Evolutionary conservation across 23 tunicate genomes (phyloP).

Genomic region (Halocynthia roretzi): DNA sequence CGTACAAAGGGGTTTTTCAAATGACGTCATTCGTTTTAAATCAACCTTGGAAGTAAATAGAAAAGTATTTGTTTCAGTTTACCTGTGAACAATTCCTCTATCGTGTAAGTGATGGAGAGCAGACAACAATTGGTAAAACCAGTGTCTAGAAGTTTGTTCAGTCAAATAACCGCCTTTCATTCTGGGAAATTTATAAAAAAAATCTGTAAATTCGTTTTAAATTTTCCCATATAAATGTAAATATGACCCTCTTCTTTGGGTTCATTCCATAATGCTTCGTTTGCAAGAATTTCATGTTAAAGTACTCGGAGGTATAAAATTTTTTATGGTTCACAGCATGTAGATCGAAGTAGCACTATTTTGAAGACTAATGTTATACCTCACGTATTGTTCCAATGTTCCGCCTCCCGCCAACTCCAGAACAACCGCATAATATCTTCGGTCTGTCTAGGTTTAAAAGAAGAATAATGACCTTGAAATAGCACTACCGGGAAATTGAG

Average conservation of each 20-base stretch:
- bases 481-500: not conserved
- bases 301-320: not conserved
- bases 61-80: no score
- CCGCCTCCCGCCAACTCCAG: conserved; percentile 3
- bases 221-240: no score
- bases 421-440: conserved; percentile 3
- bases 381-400: conserved; percentile 7
- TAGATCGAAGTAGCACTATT: not conserved
- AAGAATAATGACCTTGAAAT: not conserved
- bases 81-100: conserved; percentile 11
- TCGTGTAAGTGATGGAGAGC: conserved; percentile 1
- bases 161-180: not conserved
- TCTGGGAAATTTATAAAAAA: not conserved
- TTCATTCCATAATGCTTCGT: no score
- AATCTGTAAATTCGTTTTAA: no score
- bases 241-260: no score
- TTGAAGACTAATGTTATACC: not conserved
- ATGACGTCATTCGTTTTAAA: no score
- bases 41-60: no score
- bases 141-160: not conserved
- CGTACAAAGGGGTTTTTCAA: no score
- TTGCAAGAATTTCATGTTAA: no score
- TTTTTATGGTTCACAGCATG: not conserved
- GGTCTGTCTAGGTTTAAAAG: not conserved
- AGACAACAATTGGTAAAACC: conserved; percentile 8